Evolutionary conservation across 2,797 vertebrate genomes (phyloP).

Genomic region (Peromyscus eremicus): DNA sequence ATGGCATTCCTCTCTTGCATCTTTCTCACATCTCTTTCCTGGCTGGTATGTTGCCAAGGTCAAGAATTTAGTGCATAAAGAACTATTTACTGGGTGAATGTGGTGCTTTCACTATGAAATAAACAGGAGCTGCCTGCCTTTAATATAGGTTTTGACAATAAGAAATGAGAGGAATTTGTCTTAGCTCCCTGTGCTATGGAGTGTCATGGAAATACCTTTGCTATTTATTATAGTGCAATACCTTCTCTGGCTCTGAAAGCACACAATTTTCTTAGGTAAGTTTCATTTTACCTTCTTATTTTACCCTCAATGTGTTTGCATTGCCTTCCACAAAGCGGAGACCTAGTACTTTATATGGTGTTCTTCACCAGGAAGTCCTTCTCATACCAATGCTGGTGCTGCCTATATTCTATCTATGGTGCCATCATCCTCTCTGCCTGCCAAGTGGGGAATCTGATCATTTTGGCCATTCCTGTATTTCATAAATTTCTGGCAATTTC

Average conservation of each 20-base stretch:
- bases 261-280: conserved; percentile 15
- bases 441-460: not conserved
- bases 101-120: conserved; percentile 58
- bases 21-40: conserved; percentile 21
- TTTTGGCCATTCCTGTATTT: conserved; percentile 19
- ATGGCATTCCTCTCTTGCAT: conserved; percentile 58
- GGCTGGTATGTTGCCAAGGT: conserved; percentile 61
- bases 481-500: conserved; percentile 32
- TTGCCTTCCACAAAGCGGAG: not conserved
- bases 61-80: conserved; percentile 51
- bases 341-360: not conserved
- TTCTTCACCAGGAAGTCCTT: not conserved
- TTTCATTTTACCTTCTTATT: conserved; percentile 55
- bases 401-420: not conserved
- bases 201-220: conserved; percentile 32
- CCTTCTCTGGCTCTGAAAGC: conserved; percentile 46
- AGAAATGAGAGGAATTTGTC: conserved; percentile 72
- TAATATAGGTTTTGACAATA: conserved; percentile 76
- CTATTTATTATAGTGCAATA: conserved; percentile 27
- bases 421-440: not conserved
- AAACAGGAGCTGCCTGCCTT: conserved; percentile 73
- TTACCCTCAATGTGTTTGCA: not conserved
- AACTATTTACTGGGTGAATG: conserved; percentile 58
- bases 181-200: conserved; percentile 21
- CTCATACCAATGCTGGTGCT: not conserved